Evolutionary conservation across 64 coral and sea anemone genomes (phyloP).

Genomic region (Anthopleura sola): DNA sequence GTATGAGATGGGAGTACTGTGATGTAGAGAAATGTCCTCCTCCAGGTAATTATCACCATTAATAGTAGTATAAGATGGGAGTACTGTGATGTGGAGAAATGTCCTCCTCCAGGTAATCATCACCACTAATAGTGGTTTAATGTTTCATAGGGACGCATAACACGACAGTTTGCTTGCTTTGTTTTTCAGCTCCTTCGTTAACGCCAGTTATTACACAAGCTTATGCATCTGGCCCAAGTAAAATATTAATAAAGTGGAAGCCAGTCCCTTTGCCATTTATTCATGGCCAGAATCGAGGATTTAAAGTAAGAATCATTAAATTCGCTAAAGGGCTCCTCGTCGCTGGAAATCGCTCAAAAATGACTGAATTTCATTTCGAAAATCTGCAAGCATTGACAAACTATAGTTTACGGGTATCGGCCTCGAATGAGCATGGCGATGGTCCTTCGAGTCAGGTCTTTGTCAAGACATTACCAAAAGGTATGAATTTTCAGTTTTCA

Average conservation of each 20-base stretch:
- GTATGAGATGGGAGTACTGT: no score
- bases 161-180: neutral
- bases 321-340: neutral
- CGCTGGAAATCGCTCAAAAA: neutral
- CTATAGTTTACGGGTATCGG: neutral
- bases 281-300: neutral
- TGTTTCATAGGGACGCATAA: neutral
- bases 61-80: no score
- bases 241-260: neutral
- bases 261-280: slow-evolving; percentile 18
- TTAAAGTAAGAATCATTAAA: neutral
- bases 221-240: neutral
- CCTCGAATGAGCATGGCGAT: slow-evolving; percentile 4
- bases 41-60: neutral
- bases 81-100: no score
- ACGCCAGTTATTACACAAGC: neutral
- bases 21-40: neutral
- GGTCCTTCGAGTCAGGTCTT: neutral
- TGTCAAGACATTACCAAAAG: neutral
- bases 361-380: neutral
- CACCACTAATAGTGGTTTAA: neutral
- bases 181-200: neutral
- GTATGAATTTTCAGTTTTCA: neutral
- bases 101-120: no score
- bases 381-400: neutral